These are phyloP conservation scores for Drymonia ruficornis DNA, from an alignment of 2,888 invertebrate species.

Conservation along the genomic window DNA sequence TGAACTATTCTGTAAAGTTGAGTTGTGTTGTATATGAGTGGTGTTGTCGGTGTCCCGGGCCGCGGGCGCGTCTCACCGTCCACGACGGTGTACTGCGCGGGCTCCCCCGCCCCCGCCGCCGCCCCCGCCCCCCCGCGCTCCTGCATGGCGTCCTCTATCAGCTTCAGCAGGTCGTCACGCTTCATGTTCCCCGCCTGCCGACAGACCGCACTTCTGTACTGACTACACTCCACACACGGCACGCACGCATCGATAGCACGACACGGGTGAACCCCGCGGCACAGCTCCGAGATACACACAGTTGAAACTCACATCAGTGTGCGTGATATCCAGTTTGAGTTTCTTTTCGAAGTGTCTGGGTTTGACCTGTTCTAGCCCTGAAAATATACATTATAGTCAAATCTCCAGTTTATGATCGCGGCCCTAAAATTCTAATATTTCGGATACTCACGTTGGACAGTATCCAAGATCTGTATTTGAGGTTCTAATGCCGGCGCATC, in stretches of 20 bases:
- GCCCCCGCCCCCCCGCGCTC: background rate
- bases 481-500: constrained; percentile 23
- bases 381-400: background rate
- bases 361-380: constrained; percentile 29
- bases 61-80: background rate
- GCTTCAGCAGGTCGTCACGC: constrained; percentile 23
- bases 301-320: constrained; percentile 17
- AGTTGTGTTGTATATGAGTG: no score
- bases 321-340: background rate
- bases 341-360: constrained; percentile 25
- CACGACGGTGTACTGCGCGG: background rate
- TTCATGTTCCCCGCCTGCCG: constrained; percentile 1
- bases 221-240: no score
- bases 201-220: no score
- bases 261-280: no score
- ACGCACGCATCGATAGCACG: no score
- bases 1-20: no score
- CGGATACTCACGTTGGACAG: constrained; percentile 39
- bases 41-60: no score
- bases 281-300: no score
- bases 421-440: background rate
- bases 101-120: background rate
- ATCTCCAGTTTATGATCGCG: background rate
- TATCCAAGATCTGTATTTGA: constrained; percentile 31
- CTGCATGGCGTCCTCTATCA: constrained; percentile 5